Evolutionary conservation across 2,797 vertebrate species (phyloP), one percentile per base, ranked within the genome.

Genomic region (Poeciliopsis gracilis): DNA sequence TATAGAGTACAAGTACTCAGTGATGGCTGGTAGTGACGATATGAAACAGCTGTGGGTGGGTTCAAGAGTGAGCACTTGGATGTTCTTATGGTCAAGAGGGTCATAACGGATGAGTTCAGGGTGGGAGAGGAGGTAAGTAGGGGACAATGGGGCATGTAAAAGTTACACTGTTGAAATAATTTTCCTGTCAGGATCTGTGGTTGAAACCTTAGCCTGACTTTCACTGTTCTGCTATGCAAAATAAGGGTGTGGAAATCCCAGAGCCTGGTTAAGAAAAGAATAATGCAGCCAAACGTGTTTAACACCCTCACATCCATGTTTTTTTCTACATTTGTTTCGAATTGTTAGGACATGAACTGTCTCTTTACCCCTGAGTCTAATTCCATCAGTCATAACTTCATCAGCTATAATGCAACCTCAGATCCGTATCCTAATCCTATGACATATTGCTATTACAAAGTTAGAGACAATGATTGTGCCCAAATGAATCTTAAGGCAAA

Each of bases 141-240:
- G 80, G 83, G 91, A 89, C 86, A 89, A 86, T 41, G 13, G 85
- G 84, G 86, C 82, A 83, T 91, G 88, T 88, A 92, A 91, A 93
- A 90, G 93, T 93, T 92, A 93, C 84, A 87, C 84, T 84, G 81
- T 75, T 88, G 84, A 75, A 92, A 82, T 79, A 70, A 84, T 90
- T 90, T 90, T 83, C 89, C 84, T 89, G 84, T 94, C 91, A 87
- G 86, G 90, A 82, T 81, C 77, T 94, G 94, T 76, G 91, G 94
- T 93, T 93, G 89, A 89, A 93, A 94, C 88, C 77, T 49, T 88
- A 94, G 80, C 87, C 87, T 85, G 89, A 75, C 76, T 86, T 93
- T 93, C 83, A 89, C 78, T 89, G 86, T 86, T 91, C 69, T 76
- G 88, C 87, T 89, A 77, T 88, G 87, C 80, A 87, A 88, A 91